phyloP scores from a whole-genome alignment of 2,888 invertebrate genomes.

The Andrena hattorfiana region DNA sequence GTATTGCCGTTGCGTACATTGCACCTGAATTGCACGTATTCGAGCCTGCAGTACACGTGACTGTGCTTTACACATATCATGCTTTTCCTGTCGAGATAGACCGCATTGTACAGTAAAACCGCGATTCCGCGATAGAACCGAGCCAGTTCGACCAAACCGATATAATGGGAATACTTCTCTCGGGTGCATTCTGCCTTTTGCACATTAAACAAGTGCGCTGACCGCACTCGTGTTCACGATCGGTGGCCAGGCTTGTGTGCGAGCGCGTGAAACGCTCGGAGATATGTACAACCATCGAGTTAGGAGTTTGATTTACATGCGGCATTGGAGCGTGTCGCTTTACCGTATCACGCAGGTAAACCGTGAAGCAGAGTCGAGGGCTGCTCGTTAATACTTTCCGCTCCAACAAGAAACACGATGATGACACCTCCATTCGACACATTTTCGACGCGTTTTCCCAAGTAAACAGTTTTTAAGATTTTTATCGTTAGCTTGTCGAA shows the following conservation, averaged over 20 bases:
- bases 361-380: neutral
- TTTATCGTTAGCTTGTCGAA: too few relatives aligned
- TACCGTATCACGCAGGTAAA: slow-evolving; percentile 60
- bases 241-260: slow-evolving; percentile 22
- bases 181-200: slow-evolving; percentile 69
- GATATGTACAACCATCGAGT: slow-evolving; percentile 55
- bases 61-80: slow-evolving; percentile 61
- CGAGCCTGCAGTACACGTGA: slow-evolving; percentile 11
- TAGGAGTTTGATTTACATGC: slow-evolving; percentile 71
- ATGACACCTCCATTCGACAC: too few relatives aligned
- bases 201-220: slow-evolving; percentile 72
- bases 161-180: slow-evolving; percentile 75
- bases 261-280: slow-evolving; percentile 33
- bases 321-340: slow-evolving; percentile 59
- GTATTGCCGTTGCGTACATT: slow-evolving; percentile 23
- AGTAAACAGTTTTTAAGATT: too few relatives aligned
- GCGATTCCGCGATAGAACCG: slow-evolving; percentile 68
- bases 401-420: neutral
- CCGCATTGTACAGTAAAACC: slow-evolving; percentile 68
- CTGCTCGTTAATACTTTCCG: slow-evolving; percentile 9
- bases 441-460: too few relatives aligned
- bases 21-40: slow-evolving; percentile 18
- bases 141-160: slow-evolving; percentile 67
- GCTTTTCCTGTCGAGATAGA: slow-evolving; percentile 61
- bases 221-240: slow-evolving; percentile 61